A percentile compares a stretch with the other conserved stretches of the same genome.
These are phyloP conservation scores for Elegia similella DNA, from an alignment of 2,888 invertebrate species.

Conservation along the genomic window DNA sequence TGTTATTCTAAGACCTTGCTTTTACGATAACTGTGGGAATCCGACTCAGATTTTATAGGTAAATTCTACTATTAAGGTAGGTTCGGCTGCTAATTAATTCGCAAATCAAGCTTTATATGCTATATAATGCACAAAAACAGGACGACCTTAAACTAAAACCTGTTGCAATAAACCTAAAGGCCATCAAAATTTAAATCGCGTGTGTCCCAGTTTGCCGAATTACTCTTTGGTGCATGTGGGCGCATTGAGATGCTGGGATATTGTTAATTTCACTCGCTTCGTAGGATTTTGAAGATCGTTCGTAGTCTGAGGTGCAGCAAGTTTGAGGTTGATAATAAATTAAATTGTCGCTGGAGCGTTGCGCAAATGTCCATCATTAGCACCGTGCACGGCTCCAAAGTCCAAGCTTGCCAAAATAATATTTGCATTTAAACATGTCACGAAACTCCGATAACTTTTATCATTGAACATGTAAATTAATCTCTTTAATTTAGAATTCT, in stretches of 20 bases:
- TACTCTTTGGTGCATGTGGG: slow-evolving; percentile 66
- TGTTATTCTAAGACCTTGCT: slow-evolving; percentile 31
- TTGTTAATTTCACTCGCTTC: slow-evolving; percentile 51
- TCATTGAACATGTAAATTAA: slow-evolving; percentile 35
- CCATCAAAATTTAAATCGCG: slow-evolving; percentile 68
- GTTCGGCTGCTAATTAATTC: slow-evolving; percentile 49
- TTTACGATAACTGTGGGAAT: slow-evolving; percentile 28
- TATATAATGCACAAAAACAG: slow-evolving; percentile 50
- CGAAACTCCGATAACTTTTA: slow-evolving; percentile 21
- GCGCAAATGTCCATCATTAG: slow-evolving; percentile 54
- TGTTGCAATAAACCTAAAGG: slow-evolving; percentile 69
- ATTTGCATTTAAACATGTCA: slow-evolving; percentile 23
- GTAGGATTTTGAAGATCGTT: slow-evolving; percentile 45
- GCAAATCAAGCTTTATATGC: slow-evolving; percentile 48
- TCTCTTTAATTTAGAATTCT: slow-evolving; percentile 40
- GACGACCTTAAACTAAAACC: slow-evolving; percentile 69
- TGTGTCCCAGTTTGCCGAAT: slow-evolving; percentile 68
- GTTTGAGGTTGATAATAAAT: slow-evolving; percentile 67
- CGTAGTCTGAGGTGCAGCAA: slow-evolving; percentile 61
- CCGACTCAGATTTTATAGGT: slow-evolving; percentile 21
- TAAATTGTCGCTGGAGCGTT: slow-evolving; percentile 57
- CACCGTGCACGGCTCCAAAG: slow-evolving; percentile 27
- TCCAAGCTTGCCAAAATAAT: slow-evolving; percentile 21
- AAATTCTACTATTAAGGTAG: slow-evolving; percentile 36
- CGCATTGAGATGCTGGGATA: slow-evolving; percentile 51